phyloP scores from a whole-genome alignment of 2,113 vertebrate species.

The Sisor rabdophorus region DNA sequence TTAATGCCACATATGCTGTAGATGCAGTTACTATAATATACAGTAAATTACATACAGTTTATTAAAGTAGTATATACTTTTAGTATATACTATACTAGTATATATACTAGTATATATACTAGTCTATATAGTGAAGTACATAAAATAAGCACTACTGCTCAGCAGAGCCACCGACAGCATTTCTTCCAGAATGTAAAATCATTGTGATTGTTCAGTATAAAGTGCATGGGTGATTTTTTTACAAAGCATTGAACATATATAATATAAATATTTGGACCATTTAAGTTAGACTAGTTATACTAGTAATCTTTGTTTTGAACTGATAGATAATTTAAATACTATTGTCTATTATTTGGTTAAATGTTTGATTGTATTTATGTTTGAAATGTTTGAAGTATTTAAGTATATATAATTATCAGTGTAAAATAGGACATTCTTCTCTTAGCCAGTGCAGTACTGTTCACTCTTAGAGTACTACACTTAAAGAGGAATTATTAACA shows the following conservation, averaged over 20 bases:
- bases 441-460: constrained; percentile 27
- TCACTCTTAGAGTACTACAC: neutral
- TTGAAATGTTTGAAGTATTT: too few species aligned
- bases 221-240: neutral
- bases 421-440: constrained; percentile 29
- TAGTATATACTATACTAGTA: too few species aligned
- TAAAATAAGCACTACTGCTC: constrained; percentile 30
- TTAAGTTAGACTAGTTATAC: constrained; percentile 24
- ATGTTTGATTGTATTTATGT: too few species aligned
- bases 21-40: constrained; percentile 14
- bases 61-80: too few species aligned
- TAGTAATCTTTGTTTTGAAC: constrained; percentile 20
- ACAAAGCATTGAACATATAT: constrained; percentile 1
- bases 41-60: neutral
- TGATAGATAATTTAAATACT: constrained; percentile 25
- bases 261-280: constrained; percentile 18
- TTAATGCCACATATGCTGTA: neutral
- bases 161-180: constrained; percentile 47
- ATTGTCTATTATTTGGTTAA: constrained; percentile 41
- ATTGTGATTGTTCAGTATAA: constrained; percentile 2
- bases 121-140: constrained; percentile 5
- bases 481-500: neutral
- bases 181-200: constrained; percentile 47
- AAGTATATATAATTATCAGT: constrained; percentile 34
- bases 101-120: too few species aligned